These are phyloP conservation scores for Hemicentrotus pulcherrimus DNA, from an alignment of 35 echinoderm and acorn worm species.

Conservation along the genomic window DNA sequence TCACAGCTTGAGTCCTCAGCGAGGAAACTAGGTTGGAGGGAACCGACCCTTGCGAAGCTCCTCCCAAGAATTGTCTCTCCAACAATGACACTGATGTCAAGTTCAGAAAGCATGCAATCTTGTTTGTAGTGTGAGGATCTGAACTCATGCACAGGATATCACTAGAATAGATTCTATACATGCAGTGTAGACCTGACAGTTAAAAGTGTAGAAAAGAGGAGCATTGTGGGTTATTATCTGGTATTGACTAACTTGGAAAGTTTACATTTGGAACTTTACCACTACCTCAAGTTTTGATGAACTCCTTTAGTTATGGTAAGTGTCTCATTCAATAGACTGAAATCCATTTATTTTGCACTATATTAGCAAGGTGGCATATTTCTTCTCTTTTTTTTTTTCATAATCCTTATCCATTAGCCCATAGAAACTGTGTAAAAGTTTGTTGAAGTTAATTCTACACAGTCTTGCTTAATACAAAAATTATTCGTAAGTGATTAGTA, in stretches of 20 bases:
- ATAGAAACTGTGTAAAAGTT: too few species aligned
- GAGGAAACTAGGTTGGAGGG: constrained; percentile 7
- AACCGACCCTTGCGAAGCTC: background rate
- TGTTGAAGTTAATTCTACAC: too few species aligned
- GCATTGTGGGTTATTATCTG: background rate
- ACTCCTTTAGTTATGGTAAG: constrained; percentile 3
- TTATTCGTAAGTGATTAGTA: too few species aligned
- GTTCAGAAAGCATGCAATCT: background rate
- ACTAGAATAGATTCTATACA: background rate
- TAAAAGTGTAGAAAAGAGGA: background rate
- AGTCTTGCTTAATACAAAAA: too few species aligned
- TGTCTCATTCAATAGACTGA: background rate
- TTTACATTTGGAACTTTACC: background rate
- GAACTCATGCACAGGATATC: background rate
- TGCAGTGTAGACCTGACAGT: background rate
- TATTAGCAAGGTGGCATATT: too few species aligned
- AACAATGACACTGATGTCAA: background rate
- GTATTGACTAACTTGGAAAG: background rate
- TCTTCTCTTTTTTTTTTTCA: too few species aligned
- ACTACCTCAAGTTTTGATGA: constrained; percentile 2
- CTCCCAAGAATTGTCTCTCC: background rate
- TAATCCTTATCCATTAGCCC: too few species aligned
- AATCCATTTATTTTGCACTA: too few species aligned
- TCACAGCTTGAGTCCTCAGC: background rate
- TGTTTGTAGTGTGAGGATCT: background rate